Evolutionary conservation across 2,888 invertebrate genomes (phyloP).

Genomic region (Keiferia lycopersicella): DNA sequence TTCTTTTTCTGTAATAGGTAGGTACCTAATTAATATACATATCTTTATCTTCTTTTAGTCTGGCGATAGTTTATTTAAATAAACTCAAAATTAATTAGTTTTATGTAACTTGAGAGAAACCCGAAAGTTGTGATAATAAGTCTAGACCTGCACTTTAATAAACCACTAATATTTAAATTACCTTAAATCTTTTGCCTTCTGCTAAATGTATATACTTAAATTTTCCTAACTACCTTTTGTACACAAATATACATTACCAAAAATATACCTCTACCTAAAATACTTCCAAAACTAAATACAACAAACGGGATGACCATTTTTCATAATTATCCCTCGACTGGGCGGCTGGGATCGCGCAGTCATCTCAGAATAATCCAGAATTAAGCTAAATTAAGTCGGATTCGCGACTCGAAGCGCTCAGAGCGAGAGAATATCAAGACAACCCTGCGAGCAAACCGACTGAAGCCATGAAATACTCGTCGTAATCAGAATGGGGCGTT

Average conservation of each 20-base stretch:
- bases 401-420: neutral
- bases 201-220: no score
- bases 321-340: conserved; percentile 1
- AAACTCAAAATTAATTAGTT: no score
- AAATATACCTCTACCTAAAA: neutral
- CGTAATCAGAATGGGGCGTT: no score
- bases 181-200: no score
- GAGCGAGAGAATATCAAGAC: neutral
- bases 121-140: no score
- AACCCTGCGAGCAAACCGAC: neutral
- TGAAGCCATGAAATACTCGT: neutral
- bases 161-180: no score
- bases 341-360: neutral
- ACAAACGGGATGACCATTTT: conserved; percentile 1
- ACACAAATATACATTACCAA: neutral
- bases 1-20: no score
- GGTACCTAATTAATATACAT: no score
- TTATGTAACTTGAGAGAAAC: no score
- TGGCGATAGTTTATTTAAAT: no score
- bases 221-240: neutral
- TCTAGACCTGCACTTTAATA: no score
- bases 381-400: conserved; percentile 14
- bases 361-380: conserved; percentile 12
- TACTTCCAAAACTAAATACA: neutral
- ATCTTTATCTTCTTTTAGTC: no score